Conservation (phyloP, 64 coral and sea anemone genomes). For the Actinia equina region DNA sequence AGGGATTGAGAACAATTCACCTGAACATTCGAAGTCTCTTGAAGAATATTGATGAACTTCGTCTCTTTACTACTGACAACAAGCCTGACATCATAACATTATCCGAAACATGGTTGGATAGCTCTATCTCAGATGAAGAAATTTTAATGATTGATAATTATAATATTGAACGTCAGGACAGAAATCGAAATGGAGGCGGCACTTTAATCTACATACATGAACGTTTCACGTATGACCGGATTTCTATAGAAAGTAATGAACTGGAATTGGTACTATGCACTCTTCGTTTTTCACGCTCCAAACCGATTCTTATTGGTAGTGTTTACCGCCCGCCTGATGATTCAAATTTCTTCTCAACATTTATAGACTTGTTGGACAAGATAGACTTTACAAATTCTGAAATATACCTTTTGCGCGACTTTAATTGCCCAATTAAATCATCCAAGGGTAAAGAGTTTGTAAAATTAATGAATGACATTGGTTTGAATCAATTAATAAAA, state of each 20-base stretch:
- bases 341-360: slow-evolving; percentile 20
- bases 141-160: not conserved
- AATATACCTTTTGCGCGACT: slow-evolving; percentile 31
- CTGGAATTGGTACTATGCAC: not conserved
- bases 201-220: not conserved
- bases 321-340: slow-evolving; percentile 38
- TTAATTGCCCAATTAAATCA: slow-evolving; percentile 33
- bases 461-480: slow-evolving; percentile 40
- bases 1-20: slow-evolving; percentile 36
- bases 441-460: slow-evolving; percentile 46
- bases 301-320: slow-evolving; percentile 12
- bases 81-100: slow-evolving; percentile 39
- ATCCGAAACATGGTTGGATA: not conserved
- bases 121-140: not conserved
- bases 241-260: not conserved
- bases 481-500: slow-evolving; percentile 35
- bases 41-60: slow-evolving; percentile 54
- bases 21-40: slow-evolving; percentile 41
- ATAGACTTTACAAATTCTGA: slow-evolving; percentile 28
- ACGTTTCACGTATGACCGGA: not conserved
- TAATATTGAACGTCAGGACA: not conserved
- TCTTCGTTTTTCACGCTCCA: not conserved
- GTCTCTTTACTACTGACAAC: slow-evolving; percentile 4
- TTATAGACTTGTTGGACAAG: slow-evolving; percentile 20
- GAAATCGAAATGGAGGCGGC: not conserved